A percentile compares a stretch with the other conserved stretches of the same genome.
These are phyloP conservation scores for Pseudolycoriella hygida DNA, from an alignment of 2,888 invertebrate genomes.

Conservation along the genomic window DNA sequence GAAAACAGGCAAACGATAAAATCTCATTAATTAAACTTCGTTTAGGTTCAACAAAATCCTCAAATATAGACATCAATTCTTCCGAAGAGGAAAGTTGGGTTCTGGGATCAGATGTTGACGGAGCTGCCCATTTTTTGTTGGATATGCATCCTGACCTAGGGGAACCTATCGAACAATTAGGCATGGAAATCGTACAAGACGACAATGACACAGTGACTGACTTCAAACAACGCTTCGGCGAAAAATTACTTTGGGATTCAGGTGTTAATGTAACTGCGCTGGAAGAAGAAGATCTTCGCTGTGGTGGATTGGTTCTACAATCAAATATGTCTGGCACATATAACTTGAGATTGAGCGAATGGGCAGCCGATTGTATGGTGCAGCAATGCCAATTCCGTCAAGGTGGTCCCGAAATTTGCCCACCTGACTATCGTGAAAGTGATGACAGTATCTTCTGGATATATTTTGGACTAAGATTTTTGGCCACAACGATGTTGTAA, in stretches of 20 bases:
- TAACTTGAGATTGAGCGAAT: conserved; percentile 36
- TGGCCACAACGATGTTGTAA: conserved; percentile 64
- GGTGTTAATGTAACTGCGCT: conserved; percentile 57
- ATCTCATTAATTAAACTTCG: not conserved
- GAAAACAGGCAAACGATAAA: not conserved
- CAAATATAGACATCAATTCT: not conserved
- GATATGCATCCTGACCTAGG: conserved; percentile 60
- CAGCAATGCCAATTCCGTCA: conserved; percentile 58
- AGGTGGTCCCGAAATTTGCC: conserved; percentile 61
- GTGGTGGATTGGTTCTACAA: conserved; percentile 50
- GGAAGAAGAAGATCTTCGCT: conserved; percentile 54
- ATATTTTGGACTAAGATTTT: conserved; percentile 53
- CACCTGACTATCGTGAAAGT: conserved; percentile 61
- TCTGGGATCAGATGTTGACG: conserved; percentile 19
- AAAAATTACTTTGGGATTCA: conserved; percentile 40
- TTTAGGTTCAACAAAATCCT: not conserved
- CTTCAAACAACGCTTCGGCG: conserved; percentile 51
- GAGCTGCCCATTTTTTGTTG: conserved; percentile 40
- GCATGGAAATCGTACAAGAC: conserved; percentile 56
- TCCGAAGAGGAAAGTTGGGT: conserved; percentile 30
- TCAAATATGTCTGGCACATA: conserved; percentile 45
- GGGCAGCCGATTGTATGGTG: conserved; percentile 54
- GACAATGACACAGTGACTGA: conserved; percentile 58
- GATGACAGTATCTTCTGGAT: conserved; percentile 66
- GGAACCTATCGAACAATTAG: conserved; percentile 56